Conservation (phyloP, 2,113 vertebrate genomes). For the Rhinolophus ferrumequinum region DNA sequence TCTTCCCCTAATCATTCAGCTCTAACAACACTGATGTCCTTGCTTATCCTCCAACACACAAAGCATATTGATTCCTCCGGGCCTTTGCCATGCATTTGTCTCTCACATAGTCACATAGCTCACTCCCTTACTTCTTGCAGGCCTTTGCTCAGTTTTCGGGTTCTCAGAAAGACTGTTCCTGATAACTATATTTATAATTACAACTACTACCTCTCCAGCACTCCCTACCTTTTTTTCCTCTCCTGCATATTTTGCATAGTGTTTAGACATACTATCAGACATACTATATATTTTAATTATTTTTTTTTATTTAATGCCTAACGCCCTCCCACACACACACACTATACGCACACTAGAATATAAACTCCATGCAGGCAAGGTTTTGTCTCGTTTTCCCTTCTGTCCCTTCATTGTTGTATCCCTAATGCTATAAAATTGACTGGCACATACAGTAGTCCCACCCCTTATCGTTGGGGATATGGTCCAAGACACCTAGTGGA, state of each 20-base stretch:
- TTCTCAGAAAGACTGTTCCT: background rate
- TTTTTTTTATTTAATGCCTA: background rate
- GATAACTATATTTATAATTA: slow-evolving; percentile 22
- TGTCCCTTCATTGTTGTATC: background rate
- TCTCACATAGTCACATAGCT: background rate
- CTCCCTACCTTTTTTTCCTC: background rate
- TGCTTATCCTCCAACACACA: background rate
- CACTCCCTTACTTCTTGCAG: background rate
- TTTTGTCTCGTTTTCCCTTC: background rate
- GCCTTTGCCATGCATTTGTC: background rate
- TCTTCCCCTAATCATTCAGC: background rate
- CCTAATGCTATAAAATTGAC: background rate
- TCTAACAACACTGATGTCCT: background rate
- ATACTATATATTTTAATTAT: background rate
- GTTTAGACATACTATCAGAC: background rate
- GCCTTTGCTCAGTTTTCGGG: background rate
- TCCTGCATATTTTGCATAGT: background rate
- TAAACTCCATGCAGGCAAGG: background rate
- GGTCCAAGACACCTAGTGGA: background rate
- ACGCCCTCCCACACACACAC: background rate
- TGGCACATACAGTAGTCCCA: background rate
- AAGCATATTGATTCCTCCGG: background rate
- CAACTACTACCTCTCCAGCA: background rate
- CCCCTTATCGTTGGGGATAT: background rate
- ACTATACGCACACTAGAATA: background rate